phyloP scores from a whole-genome alignment of 2,797 vertebrate genomes.

The Streptopelia turtur region DNA sequence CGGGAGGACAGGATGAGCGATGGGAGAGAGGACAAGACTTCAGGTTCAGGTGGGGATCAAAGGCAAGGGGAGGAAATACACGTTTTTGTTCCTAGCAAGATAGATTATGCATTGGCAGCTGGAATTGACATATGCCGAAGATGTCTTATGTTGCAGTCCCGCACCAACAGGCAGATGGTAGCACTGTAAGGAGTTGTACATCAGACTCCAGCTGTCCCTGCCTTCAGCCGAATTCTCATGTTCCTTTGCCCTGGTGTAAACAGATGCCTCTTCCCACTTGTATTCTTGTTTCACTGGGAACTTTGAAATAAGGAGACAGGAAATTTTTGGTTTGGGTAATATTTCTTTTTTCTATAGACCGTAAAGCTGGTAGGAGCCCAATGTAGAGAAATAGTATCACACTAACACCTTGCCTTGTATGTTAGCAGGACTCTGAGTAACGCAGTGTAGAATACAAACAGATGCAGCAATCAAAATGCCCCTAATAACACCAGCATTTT shows the following conservation, averaged over 20 bases:
- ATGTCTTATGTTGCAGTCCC: background rate
- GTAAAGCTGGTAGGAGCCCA: background rate
- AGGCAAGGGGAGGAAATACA: background rate
- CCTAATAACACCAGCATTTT: background rate
- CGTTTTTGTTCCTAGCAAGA: background rate
- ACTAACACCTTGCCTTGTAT: background rate
- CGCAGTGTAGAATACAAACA: background rate
- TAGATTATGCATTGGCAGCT: conserved; percentile 12
- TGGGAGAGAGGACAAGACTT: background rate
- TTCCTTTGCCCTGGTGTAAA: background rate
- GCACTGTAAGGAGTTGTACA: background rate
- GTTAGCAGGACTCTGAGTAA: background rate
- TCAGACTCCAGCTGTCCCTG: conserved; percentile 16
- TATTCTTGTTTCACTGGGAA: background rate
- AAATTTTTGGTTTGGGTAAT: background rate
- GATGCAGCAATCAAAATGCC: background rate
- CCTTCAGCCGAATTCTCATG: background rate
- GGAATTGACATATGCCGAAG: conserved; percentile 2
- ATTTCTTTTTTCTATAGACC: background rate
- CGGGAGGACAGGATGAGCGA: background rate
- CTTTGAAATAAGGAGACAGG: background rate
- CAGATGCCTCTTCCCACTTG: background rate
- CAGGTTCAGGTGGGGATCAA: background rate
- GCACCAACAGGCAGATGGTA: background rate
- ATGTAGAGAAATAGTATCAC: background rate